These are phyloP conservation scores for Porites cylindrica DNA, from an alignment of 92 coral and sea anemone species.

Conservation along the genomic window DNA sequence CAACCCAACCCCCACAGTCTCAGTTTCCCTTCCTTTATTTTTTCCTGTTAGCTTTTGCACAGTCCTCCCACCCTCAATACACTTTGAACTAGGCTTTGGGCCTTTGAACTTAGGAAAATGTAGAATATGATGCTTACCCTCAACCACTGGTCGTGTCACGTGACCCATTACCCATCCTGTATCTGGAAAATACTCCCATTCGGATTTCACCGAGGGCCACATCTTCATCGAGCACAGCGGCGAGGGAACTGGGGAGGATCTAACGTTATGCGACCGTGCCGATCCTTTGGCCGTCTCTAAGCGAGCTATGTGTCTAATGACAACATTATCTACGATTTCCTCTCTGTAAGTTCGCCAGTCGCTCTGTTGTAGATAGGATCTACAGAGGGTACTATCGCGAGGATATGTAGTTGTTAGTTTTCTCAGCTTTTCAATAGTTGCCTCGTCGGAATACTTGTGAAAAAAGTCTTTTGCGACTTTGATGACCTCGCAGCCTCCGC, in stretches of 20 bases:
- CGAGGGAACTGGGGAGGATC: constrained; percentile 81
- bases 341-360: constrained; percentile 95
- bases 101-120: background rate
- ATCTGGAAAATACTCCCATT: constrained; percentile 78
- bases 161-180: constrained; percentile 74
- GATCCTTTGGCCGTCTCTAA: constrained; percentile 79
- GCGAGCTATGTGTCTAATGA: constrained; percentile 60
- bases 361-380: constrained; percentile 80
- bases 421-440: constrained; percentile 71
- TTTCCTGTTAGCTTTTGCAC: no score
- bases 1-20: no score
- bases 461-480: constrained; percentile 83
- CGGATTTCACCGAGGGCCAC: constrained; percentile 60
- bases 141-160: constrained; percentile 54
- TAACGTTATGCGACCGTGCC: constrained; percentile 61
- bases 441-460: constrained; percentile 68
- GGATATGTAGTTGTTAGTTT: constrained; percentile 73
- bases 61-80: no score
- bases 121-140: constrained; percentile 50
- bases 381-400: constrained; percentile 76
- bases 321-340: constrained; percentile 81
- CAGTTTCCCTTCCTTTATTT: no score
- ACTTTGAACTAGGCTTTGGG: no score
- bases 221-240: constrained; percentile 78
- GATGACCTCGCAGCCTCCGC: constrained; percentile 92